phyloP scores from a whole-genome alignment of 35 echinoderm and acorn worm genomes.

The Anneissia japonica region DNA sequence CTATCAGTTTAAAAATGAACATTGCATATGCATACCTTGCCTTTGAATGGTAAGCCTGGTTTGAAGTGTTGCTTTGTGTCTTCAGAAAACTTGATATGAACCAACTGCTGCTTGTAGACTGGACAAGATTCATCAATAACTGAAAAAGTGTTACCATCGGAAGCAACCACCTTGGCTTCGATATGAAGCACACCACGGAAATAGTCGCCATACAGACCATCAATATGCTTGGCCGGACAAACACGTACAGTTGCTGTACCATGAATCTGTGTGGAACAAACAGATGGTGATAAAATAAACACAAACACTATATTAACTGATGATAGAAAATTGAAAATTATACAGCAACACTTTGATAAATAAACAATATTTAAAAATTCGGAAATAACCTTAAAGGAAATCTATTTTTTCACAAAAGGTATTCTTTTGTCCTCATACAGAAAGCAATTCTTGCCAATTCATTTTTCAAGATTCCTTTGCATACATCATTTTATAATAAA shows the following conservation, averaged over 20 bases:
- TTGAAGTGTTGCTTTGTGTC: conserved; percentile 89
- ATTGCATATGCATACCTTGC: conserved; percentile 83
- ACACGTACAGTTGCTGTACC: conserved; percentile 69
- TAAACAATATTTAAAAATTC: too few relatives aligned
- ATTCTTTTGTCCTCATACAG: too few relatives aligned
- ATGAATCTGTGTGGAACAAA: conserved; percentile 53
- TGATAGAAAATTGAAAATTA: too few relatives aligned
- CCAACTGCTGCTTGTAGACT: conserved; percentile 59
- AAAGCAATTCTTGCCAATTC: too few relatives aligned
- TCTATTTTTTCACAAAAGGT: too few relatives aligned
- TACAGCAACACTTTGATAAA: too few relatives aligned
- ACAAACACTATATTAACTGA: too few relatives aligned
- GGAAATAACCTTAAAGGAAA: too few relatives aligned
- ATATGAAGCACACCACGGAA: conserved; percentile 79
- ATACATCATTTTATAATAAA: too few relatives aligned
- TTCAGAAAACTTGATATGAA: conserved; percentile 58
- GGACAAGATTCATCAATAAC: conserved; percentile 79
- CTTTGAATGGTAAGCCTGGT: conserved; percentile 80
- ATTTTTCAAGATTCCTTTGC: too few relatives aligned
- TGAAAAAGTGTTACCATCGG: conserved; percentile 69
- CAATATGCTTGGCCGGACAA: conserved; percentile 55
- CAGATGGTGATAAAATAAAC: too few relatives aligned
- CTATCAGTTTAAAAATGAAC: too few relatives aligned
- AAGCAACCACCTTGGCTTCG: conserved; percentile 82
- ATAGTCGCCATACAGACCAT: conserved; percentile 29